These are phyloP conservation scores for Nettapus auritus DNA, from an alignment of 2,113 vertebrate species.

Conservation along the genomic window DNA sequence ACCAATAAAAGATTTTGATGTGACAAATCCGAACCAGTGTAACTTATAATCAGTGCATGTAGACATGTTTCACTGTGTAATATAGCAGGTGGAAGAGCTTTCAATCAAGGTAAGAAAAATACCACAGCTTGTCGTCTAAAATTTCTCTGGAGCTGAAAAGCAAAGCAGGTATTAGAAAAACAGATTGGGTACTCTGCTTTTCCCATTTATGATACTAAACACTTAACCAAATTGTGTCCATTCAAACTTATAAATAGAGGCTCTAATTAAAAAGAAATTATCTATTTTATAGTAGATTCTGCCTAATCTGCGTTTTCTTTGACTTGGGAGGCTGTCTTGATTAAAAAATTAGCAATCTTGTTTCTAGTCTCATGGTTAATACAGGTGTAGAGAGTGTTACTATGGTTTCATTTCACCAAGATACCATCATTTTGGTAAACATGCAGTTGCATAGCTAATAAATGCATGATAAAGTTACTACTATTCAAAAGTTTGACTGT, in stretches of 20 bases:
- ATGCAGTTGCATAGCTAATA: background rate
- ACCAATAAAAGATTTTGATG: background rate
- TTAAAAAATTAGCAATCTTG: background rate
- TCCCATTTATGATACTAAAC: background rate
- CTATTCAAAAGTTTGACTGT: background rate
- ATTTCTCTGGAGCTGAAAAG: background rate
- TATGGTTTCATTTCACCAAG: background rate
- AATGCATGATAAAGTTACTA: background rate
- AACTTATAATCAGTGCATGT: background rate
- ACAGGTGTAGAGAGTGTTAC: background rate
- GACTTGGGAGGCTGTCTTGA: too few relatives aligned
- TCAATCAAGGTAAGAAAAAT: background rate
- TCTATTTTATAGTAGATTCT: background rate
- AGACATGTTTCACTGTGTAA: background rate
- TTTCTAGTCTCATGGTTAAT: background rate
- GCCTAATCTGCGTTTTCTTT: background rate
- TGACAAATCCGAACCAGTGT: background rate
- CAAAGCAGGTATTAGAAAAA: background rate
- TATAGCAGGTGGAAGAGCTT: background rate
- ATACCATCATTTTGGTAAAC: background rate
- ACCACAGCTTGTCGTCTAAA: background rate
- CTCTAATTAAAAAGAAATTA: conserved; percentile 1
- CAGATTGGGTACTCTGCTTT: background rate
- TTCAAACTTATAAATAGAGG: background rate
- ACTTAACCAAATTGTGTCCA: background rate